Conservation (phyloP, 2,888 invertebrate genomes). For the Capitulum mitella region DNA sequence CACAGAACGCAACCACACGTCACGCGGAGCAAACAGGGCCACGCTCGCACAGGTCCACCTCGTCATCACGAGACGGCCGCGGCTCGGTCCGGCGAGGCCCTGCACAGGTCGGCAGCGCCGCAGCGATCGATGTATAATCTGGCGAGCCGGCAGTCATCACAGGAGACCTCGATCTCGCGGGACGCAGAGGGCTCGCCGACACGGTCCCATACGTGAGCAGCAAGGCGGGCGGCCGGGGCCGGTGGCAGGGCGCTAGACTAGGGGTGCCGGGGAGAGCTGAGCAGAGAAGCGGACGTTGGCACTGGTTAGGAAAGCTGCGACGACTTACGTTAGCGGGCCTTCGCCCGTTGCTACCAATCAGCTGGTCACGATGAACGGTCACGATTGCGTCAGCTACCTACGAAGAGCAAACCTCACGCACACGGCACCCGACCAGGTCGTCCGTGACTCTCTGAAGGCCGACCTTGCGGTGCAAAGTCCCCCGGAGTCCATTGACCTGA, state of each 20-base stretch:
- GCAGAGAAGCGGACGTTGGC: background rate
- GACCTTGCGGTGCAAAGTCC: too few species aligned
- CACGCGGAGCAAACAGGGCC: background rate
- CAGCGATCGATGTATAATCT: too few species aligned
- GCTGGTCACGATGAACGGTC: background rate
- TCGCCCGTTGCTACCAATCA: background rate
- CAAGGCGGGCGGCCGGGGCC: background rate
- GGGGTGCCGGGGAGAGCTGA: background rate
- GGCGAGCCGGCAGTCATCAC: background rate
- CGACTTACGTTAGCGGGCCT: background rate
- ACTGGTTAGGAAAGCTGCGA: conserved; percentile 3
- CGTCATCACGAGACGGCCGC: too few species aligned
- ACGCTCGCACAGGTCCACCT: too few species aligned
- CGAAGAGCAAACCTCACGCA: too few species aligned
- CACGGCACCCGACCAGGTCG: too few species aligned
- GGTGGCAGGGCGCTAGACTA: background rate
- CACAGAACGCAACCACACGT: background rate
- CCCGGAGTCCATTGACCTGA: too few species aligned
- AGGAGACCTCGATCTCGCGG: background rate
- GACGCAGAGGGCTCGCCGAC: background rate
- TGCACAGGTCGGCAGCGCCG: too few species aligned
- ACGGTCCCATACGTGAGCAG: background rate
- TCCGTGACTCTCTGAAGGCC: too few species aligned
- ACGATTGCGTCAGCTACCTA: too few species aligned
- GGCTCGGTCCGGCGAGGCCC: too few species aligned